A percentile compares a stretch with the other conserved stretches of the same genome.
These are phyloP conservation scores for Danaus chrysippus DNA, from an alignment of 2,888 invertebrate genomes.

Conservation along the genomic window DNA sequence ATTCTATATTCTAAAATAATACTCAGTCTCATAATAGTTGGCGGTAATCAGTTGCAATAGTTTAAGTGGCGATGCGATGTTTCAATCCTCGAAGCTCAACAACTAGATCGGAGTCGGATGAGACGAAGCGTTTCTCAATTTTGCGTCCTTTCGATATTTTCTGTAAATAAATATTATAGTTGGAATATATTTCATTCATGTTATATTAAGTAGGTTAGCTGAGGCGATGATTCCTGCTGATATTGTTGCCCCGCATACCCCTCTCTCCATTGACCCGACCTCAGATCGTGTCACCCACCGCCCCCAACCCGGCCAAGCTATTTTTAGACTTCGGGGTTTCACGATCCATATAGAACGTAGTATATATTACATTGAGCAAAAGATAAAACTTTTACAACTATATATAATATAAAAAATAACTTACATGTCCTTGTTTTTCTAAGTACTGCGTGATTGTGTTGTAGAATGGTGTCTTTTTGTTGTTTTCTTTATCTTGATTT, in stretches of 20 bases:
- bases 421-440: constrained; percentile 73
- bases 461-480: constrained; percentile 63
- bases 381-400: constrained; percentile 16
- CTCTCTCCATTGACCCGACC: constrained; percentile 69
- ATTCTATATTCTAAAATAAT: constrained; percentile 66
- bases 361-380: constrained; percentile 33
- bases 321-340: constrained; percentile 70
- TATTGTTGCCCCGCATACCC: constrained; percentile 41
- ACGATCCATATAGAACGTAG: constrained; percentile 47
- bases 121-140: constrained; percentile 82
- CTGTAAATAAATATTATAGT: constrained; percentile 48
- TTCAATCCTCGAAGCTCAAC: constrained; percentile 82
- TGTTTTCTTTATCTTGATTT: constrained; percentile 47
- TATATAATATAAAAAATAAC: constrained; percentile 41
- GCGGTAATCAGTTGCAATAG: constrained; percentile 54
- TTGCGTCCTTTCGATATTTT: constrained; percentile 56
- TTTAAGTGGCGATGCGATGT: constrained; percentile 79
- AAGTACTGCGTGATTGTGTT: constrained; percentile 74
- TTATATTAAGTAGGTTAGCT: constrained; percentile 35
- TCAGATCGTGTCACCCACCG: constrained; percentile 67
- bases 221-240: constrained; percentile 40
- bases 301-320: constrained; percentile 67
- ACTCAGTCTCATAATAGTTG: constrained; percentile 77
- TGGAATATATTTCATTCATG: constrained; percentile 30
- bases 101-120: constrained; percentile 81